phyloP scores from a whole-genome alignment of 1,140 invertebrate genomes.

The Maconellicoccus hirsutus region DNA sequence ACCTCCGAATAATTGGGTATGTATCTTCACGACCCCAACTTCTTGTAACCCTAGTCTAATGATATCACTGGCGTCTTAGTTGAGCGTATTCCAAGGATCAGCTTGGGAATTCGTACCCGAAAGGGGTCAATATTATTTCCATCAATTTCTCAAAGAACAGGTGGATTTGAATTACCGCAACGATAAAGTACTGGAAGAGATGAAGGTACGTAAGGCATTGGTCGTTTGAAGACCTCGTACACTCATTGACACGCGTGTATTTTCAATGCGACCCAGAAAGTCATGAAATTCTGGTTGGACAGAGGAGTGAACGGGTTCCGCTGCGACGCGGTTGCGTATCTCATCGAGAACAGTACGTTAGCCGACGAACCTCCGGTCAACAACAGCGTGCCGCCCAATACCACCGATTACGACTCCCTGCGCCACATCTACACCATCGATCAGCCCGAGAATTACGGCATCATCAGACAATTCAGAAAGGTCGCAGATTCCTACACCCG shows the following conservation, averaged over 20 bases:
- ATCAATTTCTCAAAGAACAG: slow-evolving; percentile 55
- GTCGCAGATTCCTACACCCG: slow-evolving; percentile 45
- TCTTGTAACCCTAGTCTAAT: too few species aligned
- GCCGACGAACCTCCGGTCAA: slow-evolving; percentile 32
- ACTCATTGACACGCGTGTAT: too few species aligned
- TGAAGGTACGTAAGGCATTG: not conserved
- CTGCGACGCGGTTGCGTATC: slow-evolving; percentile 44
- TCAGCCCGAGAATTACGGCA: slow-evolving; percentile 44
- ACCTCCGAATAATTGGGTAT: slow-evolving; percentile 67
- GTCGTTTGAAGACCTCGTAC: too few species aligned
- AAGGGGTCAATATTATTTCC: slow-evolving; percentile 59
- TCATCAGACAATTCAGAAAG: slow-evolving; percentile 49
- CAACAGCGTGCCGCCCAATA: not conserved
- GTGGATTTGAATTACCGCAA: slow-evolving; percentile 42
- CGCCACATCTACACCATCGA: slow-evolving; percentile 50
- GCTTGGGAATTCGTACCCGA: slow-evolving; percentile 54
- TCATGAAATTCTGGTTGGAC: slow-evolving; percentile 49
- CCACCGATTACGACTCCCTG: not conserved
- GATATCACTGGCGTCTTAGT: too few species aligned
- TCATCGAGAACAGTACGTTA: slow-evolving; percentile 37
- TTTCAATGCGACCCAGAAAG: slow-evolving; percentile 32
- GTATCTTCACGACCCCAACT: not conserved
- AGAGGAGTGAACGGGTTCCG: slow-evolving; percentile 57
- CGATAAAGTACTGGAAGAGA: slow-evolving; percentile 36
- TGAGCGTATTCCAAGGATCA: slow-evolving; percentile 38